A percentile compares a stretch with the other conserved stretches of the same genome.
Evolutionary conservation across 2,113 vertebrate species (phyloP).

Genomic region (Aplodontia rufa): DNA sequence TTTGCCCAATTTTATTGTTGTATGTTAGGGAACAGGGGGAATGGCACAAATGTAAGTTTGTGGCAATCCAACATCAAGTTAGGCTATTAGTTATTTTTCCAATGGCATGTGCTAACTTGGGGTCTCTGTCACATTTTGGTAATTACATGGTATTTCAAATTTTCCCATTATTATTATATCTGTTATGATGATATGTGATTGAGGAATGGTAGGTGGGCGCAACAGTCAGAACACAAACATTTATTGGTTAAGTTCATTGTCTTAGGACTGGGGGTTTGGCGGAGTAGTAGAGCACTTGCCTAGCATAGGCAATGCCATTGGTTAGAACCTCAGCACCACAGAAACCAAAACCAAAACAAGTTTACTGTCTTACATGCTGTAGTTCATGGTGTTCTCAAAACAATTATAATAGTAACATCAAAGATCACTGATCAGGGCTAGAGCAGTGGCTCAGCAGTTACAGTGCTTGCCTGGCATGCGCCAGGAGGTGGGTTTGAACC

Average conservation of each 20-base stretch:
- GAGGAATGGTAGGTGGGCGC: too few relatives aligned
- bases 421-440: not conserved
- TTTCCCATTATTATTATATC: not conserved
- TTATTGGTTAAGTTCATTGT: not conserved
- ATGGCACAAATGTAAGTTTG: not conserved
- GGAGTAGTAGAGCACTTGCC: not conserved
- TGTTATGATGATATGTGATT: too few relatives aligned
- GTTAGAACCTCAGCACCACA: not conserved
- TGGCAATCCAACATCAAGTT: not conserved
- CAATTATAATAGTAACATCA: not conserved
- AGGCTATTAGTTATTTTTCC: not conserved
- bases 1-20: not conserved
- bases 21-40: not conserved
- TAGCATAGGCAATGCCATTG: not conserved
- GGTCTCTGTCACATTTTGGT: not conserved
- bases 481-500: too few relatives aligned
- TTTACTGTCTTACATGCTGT: not conserved
- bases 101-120: not conserved
- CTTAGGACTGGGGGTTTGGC: not conserved
- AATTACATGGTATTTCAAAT: not conserved
- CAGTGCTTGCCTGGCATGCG: too few relatives aligned
- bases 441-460: too few relatives aligned
- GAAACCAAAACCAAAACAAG: not conserved
- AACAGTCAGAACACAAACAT: not conserved
- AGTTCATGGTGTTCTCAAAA: not conserved